Evolutionary conservation across 2,113 vertebrate genomes (phyloP), one percentile per base, ranked within the genome.

Genomic region (Struthidea cinerea): DNA sequence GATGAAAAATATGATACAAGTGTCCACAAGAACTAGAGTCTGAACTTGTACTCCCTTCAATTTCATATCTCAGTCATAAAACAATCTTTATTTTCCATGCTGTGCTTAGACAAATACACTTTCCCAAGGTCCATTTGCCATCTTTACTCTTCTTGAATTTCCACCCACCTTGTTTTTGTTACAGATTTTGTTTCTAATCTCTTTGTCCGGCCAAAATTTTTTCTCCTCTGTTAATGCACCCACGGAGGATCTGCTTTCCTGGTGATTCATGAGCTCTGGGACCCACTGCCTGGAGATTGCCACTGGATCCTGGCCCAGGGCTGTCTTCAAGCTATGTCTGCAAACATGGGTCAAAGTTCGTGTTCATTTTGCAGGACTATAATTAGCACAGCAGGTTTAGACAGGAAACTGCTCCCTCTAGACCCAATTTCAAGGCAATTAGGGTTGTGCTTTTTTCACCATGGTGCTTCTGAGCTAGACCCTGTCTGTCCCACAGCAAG

Each of bases 311-410:
- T 24, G 60, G 60, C 71, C 90, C 84, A n/a, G 37, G 68, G 32
- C 67, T 70, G 26, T 55, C 56, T 89, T 70, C 0, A 18, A 68
- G 60, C 73, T 49, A 2, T 32, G 83, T 79, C 84, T 95, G 73
- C 87, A 86, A 49, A 57, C 73, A 20, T 0, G 1, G 80, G 86
- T 68, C 80, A 68, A 78, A 87, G 91, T 71, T 91, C 91, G 49
- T 5, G 49, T 41, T 79, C 80, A 24, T 87, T 94, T 81, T 76
- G 47, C 44, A 82, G 49, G 56, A 24, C 84, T 93, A 39, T 87
- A 91, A 93, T 91, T 92, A 96, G 35, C 86, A 60, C 41, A 68
- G 61, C 49, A 87, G 52, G 65, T 71, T 94, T 71, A 84, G 84
- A 37, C 91, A 82, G 77, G 74, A 95, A 89, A 49, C 49, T 91